These are phyloP conservation scores for Salvelinus sp. DNA, from an alignment of 2,113 vertebrate genomes.

Conservation along the genomic window DNA sequence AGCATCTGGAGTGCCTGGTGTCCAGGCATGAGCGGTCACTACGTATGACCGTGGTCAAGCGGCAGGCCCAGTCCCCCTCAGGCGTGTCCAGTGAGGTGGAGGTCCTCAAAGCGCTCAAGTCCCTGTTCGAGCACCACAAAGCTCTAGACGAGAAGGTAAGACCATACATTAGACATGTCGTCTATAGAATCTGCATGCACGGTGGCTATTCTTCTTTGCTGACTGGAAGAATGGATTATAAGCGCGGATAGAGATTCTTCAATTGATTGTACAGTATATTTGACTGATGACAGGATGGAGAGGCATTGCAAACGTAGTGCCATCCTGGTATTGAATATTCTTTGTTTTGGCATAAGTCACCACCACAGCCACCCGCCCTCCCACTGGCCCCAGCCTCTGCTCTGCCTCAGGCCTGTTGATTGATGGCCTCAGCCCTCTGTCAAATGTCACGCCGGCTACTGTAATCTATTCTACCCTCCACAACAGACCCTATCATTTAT, in stretches of 20 bases:
- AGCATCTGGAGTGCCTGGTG: conserved; percentile 98
- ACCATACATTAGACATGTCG: not conserved
- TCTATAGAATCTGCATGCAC: not conserved
- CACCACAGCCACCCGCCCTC: not conserved
- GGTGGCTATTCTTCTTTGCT: too few species aligned
- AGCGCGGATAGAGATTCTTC: too few species aligned
- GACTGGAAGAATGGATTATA: too few species aligned
- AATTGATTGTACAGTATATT: too few species aligned
- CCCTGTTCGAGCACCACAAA: conserved; percentile 98
- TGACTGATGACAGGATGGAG: too few species aligned
- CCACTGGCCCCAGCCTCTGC: conserved; percentile 13
- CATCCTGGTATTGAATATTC: not conserved
- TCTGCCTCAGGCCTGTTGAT: conserved; percentile 26
- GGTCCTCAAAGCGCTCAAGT: conserved; percentile 98
- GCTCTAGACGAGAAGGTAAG: conserved; percentile 97
- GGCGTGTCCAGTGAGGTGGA: conserved; percentile 98
- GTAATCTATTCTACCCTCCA: conserved; percentile 40
- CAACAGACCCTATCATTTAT: conserved; percentile 42
- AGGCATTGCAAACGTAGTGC: too few species aligned
- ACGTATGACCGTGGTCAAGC: conserved; percentile 97
- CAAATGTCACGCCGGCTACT: conserved; percentile 26
- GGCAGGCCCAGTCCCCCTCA: conserved; percentile 97
- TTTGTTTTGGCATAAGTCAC: not conserved
- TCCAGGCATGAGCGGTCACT: conserved; percentile 96
- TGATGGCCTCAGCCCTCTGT: conserved; percentile 28